These are phyloP conservation scores for Vireo altiloquus DNA, from an alignment of 2,113 vertebrate species.

Conservation along the genomic window DNA sequence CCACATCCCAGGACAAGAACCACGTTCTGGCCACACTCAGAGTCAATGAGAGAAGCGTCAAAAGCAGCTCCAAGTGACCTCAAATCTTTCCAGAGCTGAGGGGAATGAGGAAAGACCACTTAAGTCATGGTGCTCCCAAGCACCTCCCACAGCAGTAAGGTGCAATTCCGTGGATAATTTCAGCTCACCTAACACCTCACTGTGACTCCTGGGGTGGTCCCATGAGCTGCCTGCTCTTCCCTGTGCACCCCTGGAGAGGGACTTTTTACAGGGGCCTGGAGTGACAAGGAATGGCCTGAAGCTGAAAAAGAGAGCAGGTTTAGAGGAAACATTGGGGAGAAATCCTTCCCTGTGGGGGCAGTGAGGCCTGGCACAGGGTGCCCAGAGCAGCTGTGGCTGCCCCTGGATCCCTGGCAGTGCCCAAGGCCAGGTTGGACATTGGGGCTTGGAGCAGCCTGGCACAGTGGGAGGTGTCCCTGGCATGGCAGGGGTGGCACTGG, in stretches of 20 bases:
- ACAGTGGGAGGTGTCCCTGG: neutral
- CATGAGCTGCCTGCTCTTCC: neutral
- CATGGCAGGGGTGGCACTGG: neutral
- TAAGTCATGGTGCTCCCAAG: neutral
- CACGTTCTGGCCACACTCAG: neutral
- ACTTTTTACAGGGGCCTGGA: neutral
- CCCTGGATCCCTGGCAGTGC: neutral
- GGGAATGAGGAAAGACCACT: neutral
- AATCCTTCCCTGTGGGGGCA: neutral
- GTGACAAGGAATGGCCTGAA: neutral
- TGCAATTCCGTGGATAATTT: neutral
- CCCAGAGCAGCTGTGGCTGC: neutral
- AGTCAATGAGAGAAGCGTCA: neutral
- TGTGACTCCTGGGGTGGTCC: neutral
- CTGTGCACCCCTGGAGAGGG: neutral
- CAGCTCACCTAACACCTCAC: neutral
- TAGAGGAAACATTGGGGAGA: neutral
- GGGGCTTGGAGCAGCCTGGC: neutral
- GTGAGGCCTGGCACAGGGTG: rapidly evolving
- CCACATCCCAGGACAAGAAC: neutral
- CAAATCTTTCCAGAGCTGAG: neutral
- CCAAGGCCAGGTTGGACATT: neutral
- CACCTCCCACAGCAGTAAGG: neutral
- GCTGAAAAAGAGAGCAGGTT: neutral
- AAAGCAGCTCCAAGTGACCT: neutral